These are phyloP conservation scores for Stenolophus ochropezus DNA, from an alignment of 2,888 invertebrate genomes.

Conservation along the genomic window DNA sequence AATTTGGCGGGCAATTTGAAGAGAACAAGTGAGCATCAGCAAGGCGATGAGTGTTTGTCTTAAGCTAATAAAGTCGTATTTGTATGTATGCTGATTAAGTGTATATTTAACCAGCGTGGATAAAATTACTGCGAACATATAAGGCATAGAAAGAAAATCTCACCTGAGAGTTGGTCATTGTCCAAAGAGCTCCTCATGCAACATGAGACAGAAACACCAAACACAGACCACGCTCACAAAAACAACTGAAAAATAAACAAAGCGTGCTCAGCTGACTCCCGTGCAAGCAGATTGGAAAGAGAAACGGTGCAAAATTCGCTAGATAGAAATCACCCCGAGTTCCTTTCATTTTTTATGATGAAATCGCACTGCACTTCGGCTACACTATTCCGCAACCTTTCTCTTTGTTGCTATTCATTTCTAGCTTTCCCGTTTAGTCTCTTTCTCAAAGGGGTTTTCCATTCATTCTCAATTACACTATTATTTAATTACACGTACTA, in stretches of 20 bases:
- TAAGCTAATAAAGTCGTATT: too few relatives aligned
- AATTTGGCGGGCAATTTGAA: too few relatives aligned
- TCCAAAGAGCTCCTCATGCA: slow-evolving; percentile 62
- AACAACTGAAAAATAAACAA: slow-evolving; percentile 60
- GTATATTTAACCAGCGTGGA: too few relatives aligned
- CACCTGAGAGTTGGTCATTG: slow-evolving; percentile 80
- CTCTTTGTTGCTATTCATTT: slow-evolving; percentile 34
- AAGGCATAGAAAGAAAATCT: slow-evolving; percentile 68
- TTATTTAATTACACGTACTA: too few relatives aligned
- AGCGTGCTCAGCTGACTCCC: slow-evolving; percentile 41
- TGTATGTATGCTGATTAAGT: too few relatives aligned
- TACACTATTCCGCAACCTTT: slow-evolving; percentile 3
- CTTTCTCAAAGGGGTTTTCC: too few relatives aligned
- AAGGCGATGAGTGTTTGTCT: too few relatives aligned
- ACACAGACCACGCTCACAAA: slow-evolving; percentile 64
- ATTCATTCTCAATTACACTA: too few relatives aligned
- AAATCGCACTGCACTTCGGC: slow-evolving; percentile 8
- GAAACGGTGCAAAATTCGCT: slow-evolving; percentile 41
- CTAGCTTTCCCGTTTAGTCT: too few relatives aligned
- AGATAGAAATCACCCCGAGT: slow-evolving; percentile 8
- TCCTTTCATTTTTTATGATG: slow-evolving; percentile 47
- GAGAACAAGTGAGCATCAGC: too few relatives aligned
- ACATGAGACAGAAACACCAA: slow-evolving; percentile 67
- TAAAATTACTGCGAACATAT: too few relatives aligned
- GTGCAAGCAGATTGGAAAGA: slow-evolving; percentile 27